Base-by-base conservation (phyloP, 1,140 invertebrate species). In the Chironomus tepperi region DNA sequence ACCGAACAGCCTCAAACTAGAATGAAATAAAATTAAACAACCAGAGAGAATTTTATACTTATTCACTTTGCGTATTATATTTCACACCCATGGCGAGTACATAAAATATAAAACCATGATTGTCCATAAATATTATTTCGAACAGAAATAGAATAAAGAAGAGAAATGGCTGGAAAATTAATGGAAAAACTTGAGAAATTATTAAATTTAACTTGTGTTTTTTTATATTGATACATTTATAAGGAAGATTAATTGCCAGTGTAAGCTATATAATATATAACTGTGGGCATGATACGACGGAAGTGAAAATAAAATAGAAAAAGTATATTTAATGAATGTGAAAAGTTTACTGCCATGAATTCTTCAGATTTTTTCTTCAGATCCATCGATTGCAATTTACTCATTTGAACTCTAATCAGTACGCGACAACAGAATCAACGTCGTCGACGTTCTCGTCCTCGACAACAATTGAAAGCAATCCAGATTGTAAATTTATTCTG, bases 211-310 rank as follows among this genome's bases (percentile, higher is more conserved):
- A 57, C n/a, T 57, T n/a, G 47, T 57, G 47, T 57, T 12, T 57
- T 57, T 57, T 57, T 57, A 12, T 57, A 57, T 57, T 57, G 47
- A 57, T 57, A 57, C 47, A 57, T 57, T 57, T 57, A 57, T 57
- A 57, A 57, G 47, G 10, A 57, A 57, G 47, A 57, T 57, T 57
- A 57, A 57, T 57, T 57, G 47, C 47, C n/a, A 2, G 7, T 34
- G 24, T 34, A 34, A 34, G 24, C 24, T 34, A 34, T 34, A 34
- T 34, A 34, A 34, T 34, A 34, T 34, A 34, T 34, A n/a, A 57
- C 9, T 57, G 47, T n/a, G 10, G 47, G 47, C 10, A 57, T 10
- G 10, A 10, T 12, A 57, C n/a, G 47, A 57, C 7, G 7, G 47
- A 12, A 57, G 7, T 57, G 10, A 12, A n/a, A 57, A n/a, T 10